These are phyloP conservation scores for Tachina fera DNA, from an alignment of 2,888 invertebrate genomes.

Conservation along the genomic window DNA sequence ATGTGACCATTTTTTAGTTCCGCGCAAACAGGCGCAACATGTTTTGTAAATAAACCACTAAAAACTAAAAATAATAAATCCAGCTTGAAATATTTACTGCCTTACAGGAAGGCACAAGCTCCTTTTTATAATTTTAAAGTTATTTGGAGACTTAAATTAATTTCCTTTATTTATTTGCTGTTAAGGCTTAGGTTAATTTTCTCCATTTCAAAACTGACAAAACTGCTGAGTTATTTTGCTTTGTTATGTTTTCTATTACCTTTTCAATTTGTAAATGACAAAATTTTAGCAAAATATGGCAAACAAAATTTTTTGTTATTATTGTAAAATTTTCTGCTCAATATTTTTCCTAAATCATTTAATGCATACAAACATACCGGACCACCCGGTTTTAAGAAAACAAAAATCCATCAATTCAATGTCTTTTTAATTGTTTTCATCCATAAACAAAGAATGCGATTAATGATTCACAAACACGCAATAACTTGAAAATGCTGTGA, in stretches of 20 bases:
- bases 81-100: too few relatives aligned
- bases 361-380: slow-evolving; percentile 34
- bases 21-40: too few relatives aligned
- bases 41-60: too few relatives aligned
- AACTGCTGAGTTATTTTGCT: not conserved
- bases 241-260: not conserved
- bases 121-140: too few relatives aligned
- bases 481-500: slow-evolving; percentile 56
- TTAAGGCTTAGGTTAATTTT: too few relatives aligned
- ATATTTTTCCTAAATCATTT: not conserved
- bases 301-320: not conserved
- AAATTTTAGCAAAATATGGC: not conserved
- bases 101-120: too few relatives aligned
- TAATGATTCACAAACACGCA: slow-evolving; percentile 70
- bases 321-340: not conserved
- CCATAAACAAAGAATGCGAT: slow-evolving; percentile 70
- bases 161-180: too few relatives aligned
- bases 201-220: too few relatives aligned
- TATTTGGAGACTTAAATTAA: too few relatives aligned
- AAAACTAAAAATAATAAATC: too few relatives aligned
- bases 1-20: too few relatives aligned
- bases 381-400: slow-evolving; percentile 47
- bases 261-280: not conserved
- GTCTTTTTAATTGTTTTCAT: slow-evolving; percentile 69
- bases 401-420: slow-evolving; percentile 64